phyloP scores from a whole-genome alignment of 1,140 invertebrate species.

The Melanaphis sacchari region DNA sequence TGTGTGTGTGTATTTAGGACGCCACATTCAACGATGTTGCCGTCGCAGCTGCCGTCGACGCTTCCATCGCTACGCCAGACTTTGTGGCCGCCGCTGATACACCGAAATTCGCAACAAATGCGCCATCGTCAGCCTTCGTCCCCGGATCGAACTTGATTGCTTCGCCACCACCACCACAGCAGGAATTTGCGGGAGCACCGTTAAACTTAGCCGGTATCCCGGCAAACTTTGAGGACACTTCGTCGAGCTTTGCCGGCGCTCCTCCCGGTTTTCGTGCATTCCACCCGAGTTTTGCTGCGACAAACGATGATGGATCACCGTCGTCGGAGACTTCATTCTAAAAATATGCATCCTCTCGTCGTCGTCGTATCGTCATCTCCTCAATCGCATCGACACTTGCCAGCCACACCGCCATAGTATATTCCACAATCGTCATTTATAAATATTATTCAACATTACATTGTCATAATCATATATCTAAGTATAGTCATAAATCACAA shows the following conservation, averaged over 20 bases:
- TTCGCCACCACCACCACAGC: not conserved
- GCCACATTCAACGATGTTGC: not conserved
- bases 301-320: slow-evolving; percentile 27
- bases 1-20: not conserved
- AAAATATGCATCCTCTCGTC: not conserved
- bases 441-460: not conserved
- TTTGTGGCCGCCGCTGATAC: not conserved
- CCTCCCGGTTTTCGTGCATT: not conserved
- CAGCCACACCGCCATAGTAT: not conserved
- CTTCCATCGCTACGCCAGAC: not conserved
- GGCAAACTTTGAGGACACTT: no score
- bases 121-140: not conserved
- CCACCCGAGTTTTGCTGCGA: not conserved
- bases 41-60: not conserved
- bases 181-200: not conserved
- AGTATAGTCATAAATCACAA: not conserved
- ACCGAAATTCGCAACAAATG: not conserved
- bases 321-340: slow-evolving; percentile 20
- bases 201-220: not conserved
- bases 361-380: not conserved
- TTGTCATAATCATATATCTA: not conserved
- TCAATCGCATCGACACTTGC: not conserved
- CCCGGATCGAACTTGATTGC: slow-evolving; percentile 26
- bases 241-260: not conserved
- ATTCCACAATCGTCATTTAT: not conserved